A percentile compares a stretch with the other conserved stretches of the same genome.
phyloP scores from a whole-genome alignment of 2,888 invertebrate species.

The Blomia tropicalis region DNA sequence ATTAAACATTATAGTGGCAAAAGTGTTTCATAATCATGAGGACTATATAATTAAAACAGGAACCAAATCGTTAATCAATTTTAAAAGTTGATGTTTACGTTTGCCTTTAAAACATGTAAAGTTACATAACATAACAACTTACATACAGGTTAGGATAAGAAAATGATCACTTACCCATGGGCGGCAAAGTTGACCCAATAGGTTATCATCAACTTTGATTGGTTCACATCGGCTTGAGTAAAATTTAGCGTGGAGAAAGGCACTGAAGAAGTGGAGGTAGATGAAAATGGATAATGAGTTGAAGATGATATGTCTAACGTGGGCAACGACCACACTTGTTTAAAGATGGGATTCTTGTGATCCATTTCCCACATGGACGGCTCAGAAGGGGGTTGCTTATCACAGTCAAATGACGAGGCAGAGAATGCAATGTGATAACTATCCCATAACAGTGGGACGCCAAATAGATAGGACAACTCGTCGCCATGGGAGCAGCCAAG shows the following conservation, averaged over 20 bases:
- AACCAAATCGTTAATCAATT: too few relatives aligned
- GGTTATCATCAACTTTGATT: slow-evolving; percentile 74
- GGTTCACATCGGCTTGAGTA: slow-evolving; percentile 63
- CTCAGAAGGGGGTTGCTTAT: background rate
- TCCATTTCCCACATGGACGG: background rate
- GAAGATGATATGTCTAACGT: background rate
- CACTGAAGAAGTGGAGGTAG: slow-evolving; percentile 35
- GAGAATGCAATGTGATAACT: background rate
- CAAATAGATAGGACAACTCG: slow-evolving; percentile 75
- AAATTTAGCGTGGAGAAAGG: too few relatives aligned
- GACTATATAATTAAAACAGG: too few relatives aligned
- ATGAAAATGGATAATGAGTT: background rate
- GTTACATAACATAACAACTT: too few relatives aligned
- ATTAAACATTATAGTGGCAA: too few relatives aligned
- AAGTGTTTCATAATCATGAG: too few relatives aligned
- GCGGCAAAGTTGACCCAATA: slow-evolving; percentile 39
- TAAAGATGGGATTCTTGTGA: background rate
- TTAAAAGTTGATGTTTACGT: too few relatives aligned
- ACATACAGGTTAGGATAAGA: too few relatives aligned
- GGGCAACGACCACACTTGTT: background rate
- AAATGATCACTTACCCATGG: slow-evolving; percentile 29
- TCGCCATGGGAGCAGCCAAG: slow-evolving; percentile 85
- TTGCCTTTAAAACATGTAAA: too few relatives aligned
- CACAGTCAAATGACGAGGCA: background rate
- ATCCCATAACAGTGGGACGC: slow-evolving; percentile 56